Evolutionary conservation across 2,113 vertebrate species (phyloP), one percentile per base, ranked within the genome.

Genomic region (Cebus imitator): DNA sequence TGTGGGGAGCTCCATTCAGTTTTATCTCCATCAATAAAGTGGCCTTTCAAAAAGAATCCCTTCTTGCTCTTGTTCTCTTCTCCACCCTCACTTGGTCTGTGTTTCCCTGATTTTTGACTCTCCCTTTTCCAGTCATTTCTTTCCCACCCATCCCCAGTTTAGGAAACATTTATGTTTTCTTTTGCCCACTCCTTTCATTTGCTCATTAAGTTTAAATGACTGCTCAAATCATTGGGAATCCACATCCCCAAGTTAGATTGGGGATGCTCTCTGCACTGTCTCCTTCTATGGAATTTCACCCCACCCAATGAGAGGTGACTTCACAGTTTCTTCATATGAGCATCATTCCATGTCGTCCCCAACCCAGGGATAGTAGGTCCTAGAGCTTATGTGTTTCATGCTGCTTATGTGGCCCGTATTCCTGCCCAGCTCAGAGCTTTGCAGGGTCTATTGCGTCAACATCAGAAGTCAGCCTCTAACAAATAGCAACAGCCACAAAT

Each of bases 11-110:
- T 76, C 92, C 93, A 64, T 94, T 96, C 82, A 35, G 32, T 97
- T 95, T 96, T 94, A 83, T 95, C 97, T 98, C 97, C 91, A 94
- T 97, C 97, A 99, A 99, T 99, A 99, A 99, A 99, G 98, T 98
- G 98, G 97, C 98, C 98, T 99, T 98, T 98, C 96, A 93, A 95
- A 97, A 98, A 85, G 23, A 94, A 84, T 10, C 2, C 76, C 50
- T 70, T 45, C 73, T 57, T 35, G 37, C 2, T 18, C 25, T 90
- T 78, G 91, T 11, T 87, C 90, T 73, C 27, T 43, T 61, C n/a
- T 3, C 43, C 25, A 13, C 13, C 50, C 10, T 73, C 40, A 7
- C 48, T 64, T 35, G 37, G 27, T 50, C 45, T 37, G 30, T 37
- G 30, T 83, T 50, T 57, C 72, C 18, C 32, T 79, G 35, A 16